Evolutionary conservation across 64 coral and sea anemone genomes (phyloP).

Genomic region (Hydrozoanthus tunicans): DNA sequence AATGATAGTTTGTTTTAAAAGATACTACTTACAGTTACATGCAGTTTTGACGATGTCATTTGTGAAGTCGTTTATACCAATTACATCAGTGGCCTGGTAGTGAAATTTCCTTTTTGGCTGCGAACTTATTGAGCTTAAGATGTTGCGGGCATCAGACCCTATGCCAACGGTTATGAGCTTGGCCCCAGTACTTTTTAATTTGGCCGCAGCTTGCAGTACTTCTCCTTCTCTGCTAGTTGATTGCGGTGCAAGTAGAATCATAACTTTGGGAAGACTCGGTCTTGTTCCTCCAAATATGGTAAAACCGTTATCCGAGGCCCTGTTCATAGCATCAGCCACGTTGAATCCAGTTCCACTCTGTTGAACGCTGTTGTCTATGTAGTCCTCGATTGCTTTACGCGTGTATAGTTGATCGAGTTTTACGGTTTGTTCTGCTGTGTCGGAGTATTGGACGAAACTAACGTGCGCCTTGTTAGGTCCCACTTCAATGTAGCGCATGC

Average conservation of each 20-base stretch:
- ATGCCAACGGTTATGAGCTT: constrained; percentile 47
- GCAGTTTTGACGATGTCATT: constrained; percentile 25
- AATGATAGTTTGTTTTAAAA: neutral
- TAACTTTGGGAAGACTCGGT: constrained; percentile 29
- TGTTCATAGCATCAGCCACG: neutral
- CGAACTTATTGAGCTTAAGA: constrained; percentile 26
- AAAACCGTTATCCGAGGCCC: constrained; percentile 33
- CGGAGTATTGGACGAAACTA: constrained; percentile 15
- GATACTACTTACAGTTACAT: constrained; percentile 33
- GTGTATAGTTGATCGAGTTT: constrained; percentile 29
- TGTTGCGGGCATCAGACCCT: neutral
- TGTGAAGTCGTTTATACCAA: constrained; percentile 12
- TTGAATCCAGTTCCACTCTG: constrained; percentile 16
- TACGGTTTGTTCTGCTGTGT: constrained; percentile 16
- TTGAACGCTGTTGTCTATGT: constrained; percentile 6
- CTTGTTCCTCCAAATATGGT: constrained; percentile 54
- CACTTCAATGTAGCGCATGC: neutral
- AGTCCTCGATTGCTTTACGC: neutral
- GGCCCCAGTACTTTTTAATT: constrained; percentile 37
- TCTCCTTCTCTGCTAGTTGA: neutral
- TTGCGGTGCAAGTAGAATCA: constrained; percentile 7
- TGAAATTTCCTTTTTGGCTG: constrained; percentile 31
- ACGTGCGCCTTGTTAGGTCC: neutral
- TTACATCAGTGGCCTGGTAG: neutral
- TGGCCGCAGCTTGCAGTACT: neutral